phyloP scores from a whole-genome alignment of 2,797 vertebrate species.

The Squalus acanthias region DNA sequence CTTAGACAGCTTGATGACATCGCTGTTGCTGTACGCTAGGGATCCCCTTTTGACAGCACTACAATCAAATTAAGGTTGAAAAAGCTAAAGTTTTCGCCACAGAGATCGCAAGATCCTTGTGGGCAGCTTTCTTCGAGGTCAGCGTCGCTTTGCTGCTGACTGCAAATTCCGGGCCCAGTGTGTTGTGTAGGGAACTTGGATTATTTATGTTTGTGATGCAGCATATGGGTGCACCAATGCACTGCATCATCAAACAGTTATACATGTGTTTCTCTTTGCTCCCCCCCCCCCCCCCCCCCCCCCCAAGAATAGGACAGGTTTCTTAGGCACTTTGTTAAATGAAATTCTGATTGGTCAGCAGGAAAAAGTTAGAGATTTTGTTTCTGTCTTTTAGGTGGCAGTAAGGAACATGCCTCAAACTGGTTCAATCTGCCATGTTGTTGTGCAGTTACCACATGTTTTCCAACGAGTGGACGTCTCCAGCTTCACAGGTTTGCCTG shows the following conservation, averaged over 20 bases:
- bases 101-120: too few relatives aligned
- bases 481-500: slow-evolving; percentile 67
- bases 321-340: background rate
- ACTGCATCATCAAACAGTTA: background rate
- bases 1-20: too few relatives aligned
- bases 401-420: slow-evolving; percentile 68
- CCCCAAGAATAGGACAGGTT: background rate
- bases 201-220: background rate
- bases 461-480: slow-evolving; percentile 79
- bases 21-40: too few relatives aligned
- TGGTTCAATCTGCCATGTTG: slow-evolving; percentile 81
- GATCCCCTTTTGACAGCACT: too few relatives aligned
- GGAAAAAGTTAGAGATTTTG: background rate
- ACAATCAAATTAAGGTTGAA: too few relatives aligned
- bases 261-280: too few relatives aligned
- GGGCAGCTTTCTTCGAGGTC: too few relatives aligned
- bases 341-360: background rate
- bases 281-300: background rate
- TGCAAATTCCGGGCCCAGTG: background rate
- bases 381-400: slow-evolving; percentile 58
- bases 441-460: slow-evolving; percentile 89
- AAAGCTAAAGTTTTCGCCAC: too few relatives aligned
- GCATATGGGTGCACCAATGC: background rate
- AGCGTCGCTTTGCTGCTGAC: too few relatives aligned
- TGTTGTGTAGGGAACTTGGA: background rate